Percentiles rank a stretch among this genome's conserved stretches.
Conservation (phyloP, 1,140 invertebrate species). For the Cotesia glomerata region DNA sequence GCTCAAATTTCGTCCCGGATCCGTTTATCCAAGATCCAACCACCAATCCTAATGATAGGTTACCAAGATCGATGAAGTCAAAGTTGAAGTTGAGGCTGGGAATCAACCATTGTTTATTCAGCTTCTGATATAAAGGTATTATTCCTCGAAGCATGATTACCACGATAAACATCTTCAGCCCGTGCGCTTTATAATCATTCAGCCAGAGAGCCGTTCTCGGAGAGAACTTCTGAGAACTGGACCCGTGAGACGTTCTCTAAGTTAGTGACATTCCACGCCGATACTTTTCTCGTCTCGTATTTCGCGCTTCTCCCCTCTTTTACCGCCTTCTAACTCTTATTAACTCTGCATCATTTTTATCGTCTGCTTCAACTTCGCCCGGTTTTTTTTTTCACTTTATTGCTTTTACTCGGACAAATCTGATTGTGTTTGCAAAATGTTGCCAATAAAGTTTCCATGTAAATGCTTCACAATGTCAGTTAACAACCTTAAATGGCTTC, state of each 20-base stretch:
- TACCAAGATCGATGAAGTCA: too few relatives aligned
- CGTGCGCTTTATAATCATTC: constrained; percentile 56
- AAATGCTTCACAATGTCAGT: too few relatives aligned
- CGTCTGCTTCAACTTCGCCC: constrained; percentile 12
- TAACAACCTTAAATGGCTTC: too few relatives aligned
- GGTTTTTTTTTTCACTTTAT: too few relatives aligned
- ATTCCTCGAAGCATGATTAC: constrained; percentile 54
- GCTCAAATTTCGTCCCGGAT: too few relatives aligned
- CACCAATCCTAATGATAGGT: too few relatives aligned
- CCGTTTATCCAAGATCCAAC: too few relatives aligned
- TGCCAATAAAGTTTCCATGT: too few relatives aligned
- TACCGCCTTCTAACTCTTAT: not conserved
- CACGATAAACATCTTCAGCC: constrained; percentile 54
- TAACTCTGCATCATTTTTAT: constrained; percentile 27
- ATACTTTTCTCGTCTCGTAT: constrained; percentile 55
- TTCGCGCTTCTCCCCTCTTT: constrained; percentile 42
- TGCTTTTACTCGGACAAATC: too few relatives aligned
- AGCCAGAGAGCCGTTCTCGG: constrained; percentile 50
- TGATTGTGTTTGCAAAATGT: too few relatives aligned
- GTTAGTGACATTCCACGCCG: constrained; percentile 57
- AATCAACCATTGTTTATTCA: constrained; percentile 1
- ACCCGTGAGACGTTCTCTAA: constrained; percentile 52
- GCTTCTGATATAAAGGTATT: constrained; percentile 26
- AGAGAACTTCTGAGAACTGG: constrained; percentile 55
- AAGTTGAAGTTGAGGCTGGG: not conserved